phyloP scores from a whole-genome alignment of 2,888 invertebrate species.

The Atrina japonica region DNA sequence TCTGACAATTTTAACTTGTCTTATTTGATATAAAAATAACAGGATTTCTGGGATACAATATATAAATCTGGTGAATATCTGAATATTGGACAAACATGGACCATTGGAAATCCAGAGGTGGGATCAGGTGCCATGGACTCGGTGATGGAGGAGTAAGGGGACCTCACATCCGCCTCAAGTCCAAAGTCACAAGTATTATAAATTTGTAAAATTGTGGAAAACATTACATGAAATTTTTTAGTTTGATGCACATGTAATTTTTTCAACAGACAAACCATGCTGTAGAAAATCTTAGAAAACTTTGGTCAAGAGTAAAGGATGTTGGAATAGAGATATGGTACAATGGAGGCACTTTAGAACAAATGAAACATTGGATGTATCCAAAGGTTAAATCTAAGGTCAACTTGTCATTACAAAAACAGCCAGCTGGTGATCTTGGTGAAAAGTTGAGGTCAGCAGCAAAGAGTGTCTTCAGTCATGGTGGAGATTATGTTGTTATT shows the following conservation, averaged over 20 bases:
- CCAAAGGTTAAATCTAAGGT: constrained; percentile 39
- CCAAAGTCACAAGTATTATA: too few species aligned
- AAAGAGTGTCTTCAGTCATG: constrained; percentile 49
- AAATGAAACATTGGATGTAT: constrained; percentile 60
- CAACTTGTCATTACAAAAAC: constrained; percentile 46
- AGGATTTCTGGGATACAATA: too few species aligned
- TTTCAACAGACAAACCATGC: constrained; percentile 62
- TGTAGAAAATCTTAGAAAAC: constrained; percentile 46
- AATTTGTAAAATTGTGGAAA: too few species aligned
- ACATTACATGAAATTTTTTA: too few species aligned
- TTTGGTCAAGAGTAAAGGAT: constrained; percentile 23
- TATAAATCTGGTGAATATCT: too few species aligned
- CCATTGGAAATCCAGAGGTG: too few species aligned
- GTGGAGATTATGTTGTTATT: constrained; percentile 54
- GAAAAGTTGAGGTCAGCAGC: constrained; percentile 54
- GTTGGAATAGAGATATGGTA: constrained; percentile 55
- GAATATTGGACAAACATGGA: too few species aligned
- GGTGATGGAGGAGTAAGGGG: too few species aligned
- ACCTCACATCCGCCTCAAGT: too few species aligned
- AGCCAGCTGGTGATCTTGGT: constrained; percentile 54
- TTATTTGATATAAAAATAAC: too few species aligned
- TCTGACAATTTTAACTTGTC: too few species aligned
- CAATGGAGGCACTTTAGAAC: constrained; percentile 49
- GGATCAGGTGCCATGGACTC: too few species aligned
- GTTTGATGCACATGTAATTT: not conserved